Conservation (phyloP, 2,888 invertebrate species). For the Loripinus fragilis region DNA sequence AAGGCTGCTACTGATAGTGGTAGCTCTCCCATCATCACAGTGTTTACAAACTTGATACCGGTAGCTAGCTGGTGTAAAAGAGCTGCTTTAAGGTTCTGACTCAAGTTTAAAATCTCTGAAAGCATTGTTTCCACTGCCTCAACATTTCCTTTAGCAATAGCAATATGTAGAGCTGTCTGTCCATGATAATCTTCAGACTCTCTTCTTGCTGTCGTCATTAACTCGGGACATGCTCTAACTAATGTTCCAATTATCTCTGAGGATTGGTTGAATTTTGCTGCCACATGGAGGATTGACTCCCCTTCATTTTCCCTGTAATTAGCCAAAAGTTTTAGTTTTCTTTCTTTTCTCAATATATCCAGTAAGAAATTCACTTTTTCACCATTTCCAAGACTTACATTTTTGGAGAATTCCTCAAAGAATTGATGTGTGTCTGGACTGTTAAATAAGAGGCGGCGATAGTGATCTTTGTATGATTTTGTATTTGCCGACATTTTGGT, state of each 20-base stretch:
- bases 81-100: constrained; percentile 44
- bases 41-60: constrained; percentile 59
- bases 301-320: constrained; percentile 51
- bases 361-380: constrained; percentile 48
- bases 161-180: constrained; percentile 65
- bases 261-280: constrained; percentile 62
- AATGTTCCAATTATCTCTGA: constrained; percentile 52
- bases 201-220: constrained; percentile 57
- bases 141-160: constrained; percentile 62
- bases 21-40: constrained; percentile 70
- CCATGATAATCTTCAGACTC: constrained; percentile 59
- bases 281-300: constrained; percentile 64
- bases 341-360: constrained; percentile 46
- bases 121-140: constrained; percentile 58
- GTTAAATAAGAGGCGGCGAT: constrained; percentile 44
- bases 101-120: constrained; percentile 41
- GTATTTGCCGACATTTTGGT: constrained; percentile 38
- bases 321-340: constrained; percentile 32
- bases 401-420: constrained; percentile 43
- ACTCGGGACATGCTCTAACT: constrained; percentile 54
- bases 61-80: constrained; percentile 61
- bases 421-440: constrained; percentile 42
- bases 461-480: constrained; percentile 55
- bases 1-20: constrained; percentile 65
- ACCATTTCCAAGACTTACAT: constrained; percentile 38